Base-by-base conservation (phyloP, 2,113 vertebrate genomes). In the Seriola rivoliana region DNA sequence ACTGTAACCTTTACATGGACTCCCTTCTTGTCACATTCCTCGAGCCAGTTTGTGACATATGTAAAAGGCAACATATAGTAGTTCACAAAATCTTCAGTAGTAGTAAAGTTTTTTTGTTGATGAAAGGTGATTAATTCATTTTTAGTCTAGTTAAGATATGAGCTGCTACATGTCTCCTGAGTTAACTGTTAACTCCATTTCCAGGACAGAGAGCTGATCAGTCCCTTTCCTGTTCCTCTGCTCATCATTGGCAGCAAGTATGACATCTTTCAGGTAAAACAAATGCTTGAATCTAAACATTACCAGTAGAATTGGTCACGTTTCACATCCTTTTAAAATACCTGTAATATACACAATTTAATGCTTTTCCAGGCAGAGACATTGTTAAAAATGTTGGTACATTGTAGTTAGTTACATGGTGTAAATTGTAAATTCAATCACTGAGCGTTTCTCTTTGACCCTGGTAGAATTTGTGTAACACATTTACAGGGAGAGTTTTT, bases 221-320 rank as follows among this genome's bases (percentile, higher is more conserved):
- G 96, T 80, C 97, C 97, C 52, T 99, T 99, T 87, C 97, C 97
- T 82, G 93, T 97, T 87, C 97, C 98, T 64, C 92, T 99, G 89
- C 93, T 99, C 73, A 96, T 99, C 80, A 95, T 98, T 62, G 98
- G 98, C 93, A 99, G 97, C 94, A 99, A 99, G 91, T 99, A 97
- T 0, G 97, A 99, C 90, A 80, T 97, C 84, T 99, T 99, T 93
- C 96, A 99, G 94, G 97, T 99, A 96, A 96, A 93, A 81, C 46
- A 55, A 50, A 46, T 1, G 3, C 8, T 36, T 21, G 34, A 34
- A n/a, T 38, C 13, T 64, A 8, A 13, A 46, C 2, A 1, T 44
- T 29, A n/a, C 14, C 7, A 17, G 1, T 42, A 11, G 19, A 71
- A 25, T 7, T 32, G 11, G 12, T 50, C 23, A 38, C 2, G 0